Evolutionary conservation across 1,140 invertebrate species (phyloP).

Genomic region (Ruditapes philippinarum): DNA sequence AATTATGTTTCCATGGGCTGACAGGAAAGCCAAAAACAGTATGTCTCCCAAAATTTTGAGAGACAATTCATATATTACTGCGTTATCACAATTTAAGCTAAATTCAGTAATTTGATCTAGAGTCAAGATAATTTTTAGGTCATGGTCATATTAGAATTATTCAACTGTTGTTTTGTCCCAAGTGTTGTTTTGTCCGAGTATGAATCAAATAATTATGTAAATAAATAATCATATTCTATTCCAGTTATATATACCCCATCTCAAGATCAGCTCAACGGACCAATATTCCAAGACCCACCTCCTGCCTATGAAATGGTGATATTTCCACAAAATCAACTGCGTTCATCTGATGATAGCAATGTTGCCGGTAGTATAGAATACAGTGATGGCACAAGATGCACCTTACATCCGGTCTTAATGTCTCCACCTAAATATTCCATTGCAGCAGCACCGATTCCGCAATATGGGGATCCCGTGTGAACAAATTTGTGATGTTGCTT

Average conservation of each 20-base stretch:
- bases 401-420: constrained; percentile 66
- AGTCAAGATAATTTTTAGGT: too few species aligned
- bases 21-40: too few species aligned
- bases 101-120: too few species aligned
- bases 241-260: constrained; percentile 78
- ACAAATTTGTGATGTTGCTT: neutral
- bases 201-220: too few species aligned
- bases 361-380: constrained; percentile 44
- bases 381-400: constrained; percentile 54
- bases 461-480: constrained; percentile 71
- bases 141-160: too few species aligned
- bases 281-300: constrained; percentile 68
- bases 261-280: constrained; percentile 72
- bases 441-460: constrained; percentile 70
- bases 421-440: constrained; percentile 77
- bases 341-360: neutral
- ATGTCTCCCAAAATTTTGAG: too few species aligned
- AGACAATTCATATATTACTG: too few species aligned
- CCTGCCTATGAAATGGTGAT: constrained; percentile 77
- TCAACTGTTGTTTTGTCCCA: too few species aligned
- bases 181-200: too few species aligned
- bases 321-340: constrained; percentile 23
- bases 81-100: too few species aligned
- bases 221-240: too few species aligned
- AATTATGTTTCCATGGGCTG: too few species aligned